These are phyloP conservation scores for Garrulus glandarius DNA, from an alignment of 2,797 vertebrate species.

Conservation along the genomic window DNA sequence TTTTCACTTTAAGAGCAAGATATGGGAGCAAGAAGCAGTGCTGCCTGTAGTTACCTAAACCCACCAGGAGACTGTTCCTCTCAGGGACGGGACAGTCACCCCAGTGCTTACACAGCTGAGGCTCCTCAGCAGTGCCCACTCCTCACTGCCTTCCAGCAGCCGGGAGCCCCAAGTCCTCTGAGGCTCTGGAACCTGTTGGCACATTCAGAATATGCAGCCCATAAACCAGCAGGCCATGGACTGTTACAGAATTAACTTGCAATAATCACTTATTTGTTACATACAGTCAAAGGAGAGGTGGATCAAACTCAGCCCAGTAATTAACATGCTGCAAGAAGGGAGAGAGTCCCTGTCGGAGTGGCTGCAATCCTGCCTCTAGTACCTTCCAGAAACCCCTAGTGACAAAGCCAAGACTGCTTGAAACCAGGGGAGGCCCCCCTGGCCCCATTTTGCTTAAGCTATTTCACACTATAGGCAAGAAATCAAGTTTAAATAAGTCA, in stretches of 20 bases:
- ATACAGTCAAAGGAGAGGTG: neutral
- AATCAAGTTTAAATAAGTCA: neutral
- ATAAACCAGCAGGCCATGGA: neutral
- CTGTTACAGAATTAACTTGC: neutral
- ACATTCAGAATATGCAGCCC: neutral
- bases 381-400: neutral
- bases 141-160: neutral
- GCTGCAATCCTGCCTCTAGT: neutral
- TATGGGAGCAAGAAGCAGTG: neutral
- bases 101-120: neutral
- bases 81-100: neutral
- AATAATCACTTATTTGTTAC: neutral
- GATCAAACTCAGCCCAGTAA: neutral
- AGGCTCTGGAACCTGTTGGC: neutral
- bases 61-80: neutral
- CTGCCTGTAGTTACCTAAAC: neutral
- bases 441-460: neutral
- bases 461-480: neutral
- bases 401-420: neutral
- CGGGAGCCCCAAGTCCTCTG: neutral
- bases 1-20: neutral
- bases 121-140: neutral
- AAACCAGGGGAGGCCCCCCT: neutral
- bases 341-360: neutral
- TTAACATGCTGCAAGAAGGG: neutral